phyloP scores from a whole-genome alignment of 2,888 invertebrate genomes.

The Xanthia icteritia region DNA sequence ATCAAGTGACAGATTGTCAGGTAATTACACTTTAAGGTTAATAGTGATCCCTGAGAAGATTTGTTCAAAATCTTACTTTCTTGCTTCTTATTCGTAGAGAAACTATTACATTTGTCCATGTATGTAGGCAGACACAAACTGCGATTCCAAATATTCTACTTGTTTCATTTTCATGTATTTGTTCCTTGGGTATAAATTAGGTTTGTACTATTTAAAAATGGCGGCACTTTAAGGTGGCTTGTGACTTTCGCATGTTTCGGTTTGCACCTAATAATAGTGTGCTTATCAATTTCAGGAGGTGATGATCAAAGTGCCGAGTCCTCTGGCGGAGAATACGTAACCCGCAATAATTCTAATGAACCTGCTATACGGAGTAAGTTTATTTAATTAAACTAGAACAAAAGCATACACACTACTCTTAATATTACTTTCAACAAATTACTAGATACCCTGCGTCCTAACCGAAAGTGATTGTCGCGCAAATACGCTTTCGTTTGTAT shows the following conservation, averaged over 20 bases:
- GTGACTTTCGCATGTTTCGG: not conserved
- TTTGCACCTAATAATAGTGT: not conserved
- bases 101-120: not conserved
- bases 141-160: not conserved
- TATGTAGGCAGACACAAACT: not conserved
- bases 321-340: constrained; percentile 73
- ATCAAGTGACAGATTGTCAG: constrained; percentile 72
- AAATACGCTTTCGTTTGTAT: not conserved
- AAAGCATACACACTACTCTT: not conserved
- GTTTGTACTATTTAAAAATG: not conserved
- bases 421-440: not conserved
- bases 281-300: constrained; percentile 65
- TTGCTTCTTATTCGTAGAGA: not conserved
- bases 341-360: constrained; percentile 71
- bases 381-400: not conserved
- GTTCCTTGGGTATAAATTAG: not conserved
- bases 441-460: not conserved
- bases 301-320: constrained; percentile 73
- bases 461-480: not conserved
- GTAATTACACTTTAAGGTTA: constrained; percentile 59
- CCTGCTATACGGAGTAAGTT: constrained; percentile 75
- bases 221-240: not conserved
- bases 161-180: not conserved
- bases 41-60: not conserved
- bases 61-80: not conserved